Evolutionary conservation across 2,888 invertebrate genomes (phyloP), one percentile per base, ranked within the genome.

Genomic region (Habrosyne pyritoides): DNA sequence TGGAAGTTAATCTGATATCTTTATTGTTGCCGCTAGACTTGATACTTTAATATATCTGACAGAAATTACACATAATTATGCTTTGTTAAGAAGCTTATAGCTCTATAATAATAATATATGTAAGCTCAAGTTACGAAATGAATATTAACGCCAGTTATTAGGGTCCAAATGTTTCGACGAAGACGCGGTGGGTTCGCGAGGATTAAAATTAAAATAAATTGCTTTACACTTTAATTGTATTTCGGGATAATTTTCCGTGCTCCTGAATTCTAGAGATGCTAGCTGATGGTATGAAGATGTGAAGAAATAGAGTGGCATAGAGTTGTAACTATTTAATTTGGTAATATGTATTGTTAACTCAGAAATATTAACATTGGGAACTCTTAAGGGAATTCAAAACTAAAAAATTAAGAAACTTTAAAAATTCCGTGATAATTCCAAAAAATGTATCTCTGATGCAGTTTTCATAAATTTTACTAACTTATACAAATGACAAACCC

Each of bases 151-250:
- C 69, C 73, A 69, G 78, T 77, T 80, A 81, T 84, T 81, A 83
- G 67, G 72, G 73, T 69, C 70, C 69, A 71, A 80, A 75, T 75
- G 76, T 72, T 63, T 67, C 77, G 66, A 67, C 67, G 75, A 73
- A 77, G 79, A 79, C 71, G 77, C 71, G 71, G 77, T 76, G 77
- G 62, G 69, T 63, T 57, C 64, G 81, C 75, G 76, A 66, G 79
- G 89, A 86, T 89, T 91, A 88, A 90, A 91, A 90, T 91, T 89
- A 87, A 89, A 89, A 91, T 85, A 87, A 91, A 91, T 91, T 88
- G 83, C 85, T 84, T 90, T 85, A 89, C 86, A 86, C 80, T 91
- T 87, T 91, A 91, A 92, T 92, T 91, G 89, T 90, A 89, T 92
- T 92, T 89, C 80, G 83, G 84, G 74, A 89, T 90, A 91, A 92